Percentiles rank a stretch among this genome's conserved stretches.
Evolutionary conservation across 2,113 vertebrate genomes (phyloP).

Genomic region (Lepisosteus oculatus): DNA sequence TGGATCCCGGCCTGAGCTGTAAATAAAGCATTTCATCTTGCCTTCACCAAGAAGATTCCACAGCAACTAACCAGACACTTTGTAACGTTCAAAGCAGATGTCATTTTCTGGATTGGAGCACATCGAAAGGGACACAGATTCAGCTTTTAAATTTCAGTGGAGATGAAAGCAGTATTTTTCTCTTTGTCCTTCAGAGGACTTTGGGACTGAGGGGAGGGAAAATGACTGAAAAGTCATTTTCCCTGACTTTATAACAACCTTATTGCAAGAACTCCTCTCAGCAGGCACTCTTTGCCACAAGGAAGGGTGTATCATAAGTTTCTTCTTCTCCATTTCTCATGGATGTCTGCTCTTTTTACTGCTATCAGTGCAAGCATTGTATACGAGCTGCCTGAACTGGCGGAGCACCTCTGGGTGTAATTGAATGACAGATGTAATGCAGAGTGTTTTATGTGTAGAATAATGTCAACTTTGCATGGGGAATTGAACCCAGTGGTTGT

Average conservation of each 20-base stretch:
- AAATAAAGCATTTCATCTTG: constrained; percentile 63
- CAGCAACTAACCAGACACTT: constrained; percentile 49
- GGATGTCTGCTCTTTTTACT: neutral
- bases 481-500: constrained; percentile 43
- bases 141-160: constrained; percentile 41
- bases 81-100: constrained; percentile 65
- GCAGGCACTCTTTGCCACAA: too few relatives aligned
- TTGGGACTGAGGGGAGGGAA: constrained; percentile 30
- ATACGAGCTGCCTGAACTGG: neutral
- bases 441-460: constrained; percentile 46
- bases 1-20: constrained; percentile 51
- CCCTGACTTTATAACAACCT: too few relatives aligned
- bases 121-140: constrained; percentile 43
- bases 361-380: neutral
- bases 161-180: constrained; percentile 28
- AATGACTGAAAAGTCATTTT: too few relatives aligned
- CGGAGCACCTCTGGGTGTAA: constrained; percentile 31
- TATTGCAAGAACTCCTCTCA: too few relatives aligned
- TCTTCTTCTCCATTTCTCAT: neutral
- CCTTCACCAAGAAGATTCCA: constrained; percentile 51
- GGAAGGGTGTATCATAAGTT: neutral
- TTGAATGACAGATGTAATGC: constrained; percentile 44
- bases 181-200: constrained; percentile 38
- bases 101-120: constrained; percentile 45
- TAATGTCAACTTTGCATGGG: constrained; percentile 45